Conservation (phyloP, 2,888 invertebrate species). For the Sceliomorpha sp. region DNA sequence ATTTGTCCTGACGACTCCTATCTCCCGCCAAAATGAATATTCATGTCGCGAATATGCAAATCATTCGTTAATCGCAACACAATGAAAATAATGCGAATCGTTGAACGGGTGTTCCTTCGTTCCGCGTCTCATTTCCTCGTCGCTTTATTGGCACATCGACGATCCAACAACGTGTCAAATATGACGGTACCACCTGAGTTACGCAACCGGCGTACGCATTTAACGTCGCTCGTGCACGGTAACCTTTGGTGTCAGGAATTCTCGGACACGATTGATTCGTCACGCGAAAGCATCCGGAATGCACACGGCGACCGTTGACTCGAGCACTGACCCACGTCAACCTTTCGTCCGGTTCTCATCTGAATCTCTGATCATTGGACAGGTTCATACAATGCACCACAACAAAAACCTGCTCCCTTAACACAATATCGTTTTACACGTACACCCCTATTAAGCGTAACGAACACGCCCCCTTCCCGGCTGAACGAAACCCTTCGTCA, state of each 20-base stretch:
- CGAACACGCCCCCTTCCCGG: slow-evolving; percentile 46
- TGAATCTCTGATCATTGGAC: slow-evolving; percentile 75
- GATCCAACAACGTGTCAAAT: no score
- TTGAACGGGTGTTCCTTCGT: no score
- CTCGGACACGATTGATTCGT: slow-evolving; percentile 59
- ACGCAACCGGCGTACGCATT: slow-evolving; percentile 38
- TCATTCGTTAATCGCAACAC: no score
- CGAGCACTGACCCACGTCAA: slow-evolving; percentile 64
- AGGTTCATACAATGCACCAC: slow-evolving; percentile 68
- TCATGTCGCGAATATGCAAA: no score
- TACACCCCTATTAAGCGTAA: slow-evolving; percentile 48
- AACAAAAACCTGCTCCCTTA: slow-evolving; percentile 60
- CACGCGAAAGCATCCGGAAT: slow-evolving; percentile 49
- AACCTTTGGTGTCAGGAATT: slow-evolving; percentile 51
- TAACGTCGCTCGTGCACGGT: slow-evolving; percentile 52
- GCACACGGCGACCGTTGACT: slow-evolving; percentile 69
- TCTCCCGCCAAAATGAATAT: no score
- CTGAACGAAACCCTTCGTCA: slow-evolving; percentile 18
- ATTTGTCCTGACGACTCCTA: no score
- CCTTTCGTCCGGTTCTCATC: slow-evolving; percentile 68
- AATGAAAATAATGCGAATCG: no score
- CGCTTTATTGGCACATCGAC: no score
- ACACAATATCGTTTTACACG: slow-evolving; percentile 69
- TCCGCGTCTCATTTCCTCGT: no score
- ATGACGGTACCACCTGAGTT: slow-evolving; percentile 35